Evolutionary conservation across 2,888 invertebrate species (phyloP), one percentile per base, ranked within the genome.

Genomic region (Carabus problematicus): DNA sequence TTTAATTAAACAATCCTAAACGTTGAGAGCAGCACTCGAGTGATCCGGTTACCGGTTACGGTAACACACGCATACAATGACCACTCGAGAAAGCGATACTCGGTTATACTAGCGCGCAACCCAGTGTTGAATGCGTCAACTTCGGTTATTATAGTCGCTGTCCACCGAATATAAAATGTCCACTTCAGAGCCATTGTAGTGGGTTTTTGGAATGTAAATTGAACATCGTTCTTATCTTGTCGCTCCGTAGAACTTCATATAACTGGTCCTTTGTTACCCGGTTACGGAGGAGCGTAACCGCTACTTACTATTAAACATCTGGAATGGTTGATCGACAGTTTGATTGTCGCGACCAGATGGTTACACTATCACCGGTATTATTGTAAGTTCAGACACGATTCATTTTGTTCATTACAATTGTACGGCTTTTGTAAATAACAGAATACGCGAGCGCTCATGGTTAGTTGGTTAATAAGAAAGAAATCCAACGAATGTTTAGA

Each of bases 201-300:
- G 75, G 75, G 77, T 60, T 76, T n/a, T 77, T 77, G 79, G 81
- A 81, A 81, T 81, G 80, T 80, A 80, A 81, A 81, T 80, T 79
- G 79, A 80, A 81, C 79, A 76, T 67, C 67, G 76, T 77, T 79
- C 79, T 80, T 80, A 79, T 80, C 79, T 80, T 75, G 74, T 76
- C 75, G 75, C 76, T 79, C 52, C 52, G 19, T 16, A 39, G 66
- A 64, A 64, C 64, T 59, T 66, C 58, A 66, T 66, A 66, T 66
- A 66, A 59, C 66, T 66, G 66, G 66, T 58, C 66, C 41, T 66
- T 66, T 66, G 66, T 64, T 64, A 47, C 29, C 29, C 29, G 29
- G 29, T 29, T 3, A 29, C 2, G 29, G 29, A 29, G 29, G 29
- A 29, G 29, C 29, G 64, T 19, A 16, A 52, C 19, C 52, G 52